Conservation (phyloP, 2,888 invertebrate species). For the Salticus scenicus region DNA sequence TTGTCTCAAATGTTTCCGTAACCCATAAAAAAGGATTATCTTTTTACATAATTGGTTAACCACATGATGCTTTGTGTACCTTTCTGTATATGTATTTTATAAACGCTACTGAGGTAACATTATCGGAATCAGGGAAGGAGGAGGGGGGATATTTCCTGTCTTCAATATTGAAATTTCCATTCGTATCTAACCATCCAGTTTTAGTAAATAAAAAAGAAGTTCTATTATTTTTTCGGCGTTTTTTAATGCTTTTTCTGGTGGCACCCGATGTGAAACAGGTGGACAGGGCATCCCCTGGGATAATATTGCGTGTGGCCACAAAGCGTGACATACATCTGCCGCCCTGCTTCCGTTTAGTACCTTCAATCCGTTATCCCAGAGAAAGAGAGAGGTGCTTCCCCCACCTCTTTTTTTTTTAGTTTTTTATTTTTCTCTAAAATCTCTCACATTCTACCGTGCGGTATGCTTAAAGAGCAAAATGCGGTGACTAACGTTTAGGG, state of each 20-base stretch:
- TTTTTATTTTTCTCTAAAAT: slow-evolving; percentile 36
- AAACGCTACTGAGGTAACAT: not conserved
- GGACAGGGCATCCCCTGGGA: slow-evolving; percentile 65
- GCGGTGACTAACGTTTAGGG: slow-evolving; percentile 38
- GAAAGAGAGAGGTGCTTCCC: slow-evolving; percentile 15
- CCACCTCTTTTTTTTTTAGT: slow-evolving; percentile 7
- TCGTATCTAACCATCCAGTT: slow-evolving; percentile 17
- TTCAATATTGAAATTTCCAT: slow-evolving; percentile 11
- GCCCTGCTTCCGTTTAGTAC: slow-evolving; percentile 54
- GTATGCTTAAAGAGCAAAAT: slow-evolving; percentile 44
- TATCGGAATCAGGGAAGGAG: not conserved
- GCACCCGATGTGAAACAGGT: slow-evolving; percentile 60
- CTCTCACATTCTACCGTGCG: slow-evolving; percentile 40
- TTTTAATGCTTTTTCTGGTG: slow-evolving; percentile 22
- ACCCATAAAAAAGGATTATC: not conserved
- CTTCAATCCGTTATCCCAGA: slow-evolving; percentile 59
- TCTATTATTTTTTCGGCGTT: not conserved
- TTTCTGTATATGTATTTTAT: not conserved
- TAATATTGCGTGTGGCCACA: slow-evolving; percentile 59
- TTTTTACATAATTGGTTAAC: not conserved
- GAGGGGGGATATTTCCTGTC: not conserved
- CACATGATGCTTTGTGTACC: not conserved
- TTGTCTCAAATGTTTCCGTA: too few relatives aligned
- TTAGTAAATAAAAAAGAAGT: not conserved
- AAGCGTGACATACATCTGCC: slow-evolving; percentile 65